Evolutionary conservation across 2,113 vertebrate species (phyloP), one percentile per base, ranked within the genome.

Genomic region (Ctenodactylus gundi): DNA sequence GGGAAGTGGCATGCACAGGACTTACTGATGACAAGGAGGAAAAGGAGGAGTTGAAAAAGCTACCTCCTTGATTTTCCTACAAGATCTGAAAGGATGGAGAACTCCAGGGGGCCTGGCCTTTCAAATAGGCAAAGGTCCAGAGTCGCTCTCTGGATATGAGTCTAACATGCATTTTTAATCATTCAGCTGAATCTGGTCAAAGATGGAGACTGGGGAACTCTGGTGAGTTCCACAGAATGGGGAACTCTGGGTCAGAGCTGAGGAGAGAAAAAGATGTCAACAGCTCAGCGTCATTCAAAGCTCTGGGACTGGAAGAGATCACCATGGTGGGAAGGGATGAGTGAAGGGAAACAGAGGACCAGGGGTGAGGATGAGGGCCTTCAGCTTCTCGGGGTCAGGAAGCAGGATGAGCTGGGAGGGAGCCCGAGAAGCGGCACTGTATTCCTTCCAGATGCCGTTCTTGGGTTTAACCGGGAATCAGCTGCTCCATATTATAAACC

Each of bases 31-130:
- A 39, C 12, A 36, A n/a, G 7, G 3, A 41, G 49, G 60, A 46
- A 72, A 88, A 12, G 31, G 21, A 67, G 25, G n/a, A 81, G 25
- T 64, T 34, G 76, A n/a, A n/a, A n/a, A 84, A 12, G 25, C 17
- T 80, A 34, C 15, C 34, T 64, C 49, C 17, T 31, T 31, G 62
- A 34, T 81, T 85, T 78, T 67, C n/a, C 29, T 84, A 41, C 49
- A 94, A 64, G 4, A 72, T 23, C 20, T 46, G 23, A 17, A 23
- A 13, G 13, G 29, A 49, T 34, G 9, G 36, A 73, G 23, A 68
- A 87, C 25, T 29, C 23, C 2, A 14, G 0, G 20, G 17, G 21
- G 51, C 1, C 1, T 14, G 57, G 3, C 13, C 0, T 4, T 58
- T 12, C 29, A 36, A 27, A 81, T 58, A n/a, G 57, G n/a, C 36